Base-by-base conservation (phyloP, 2,113 vertebrate species). In the Tragelaphus imberbis region DNA sequence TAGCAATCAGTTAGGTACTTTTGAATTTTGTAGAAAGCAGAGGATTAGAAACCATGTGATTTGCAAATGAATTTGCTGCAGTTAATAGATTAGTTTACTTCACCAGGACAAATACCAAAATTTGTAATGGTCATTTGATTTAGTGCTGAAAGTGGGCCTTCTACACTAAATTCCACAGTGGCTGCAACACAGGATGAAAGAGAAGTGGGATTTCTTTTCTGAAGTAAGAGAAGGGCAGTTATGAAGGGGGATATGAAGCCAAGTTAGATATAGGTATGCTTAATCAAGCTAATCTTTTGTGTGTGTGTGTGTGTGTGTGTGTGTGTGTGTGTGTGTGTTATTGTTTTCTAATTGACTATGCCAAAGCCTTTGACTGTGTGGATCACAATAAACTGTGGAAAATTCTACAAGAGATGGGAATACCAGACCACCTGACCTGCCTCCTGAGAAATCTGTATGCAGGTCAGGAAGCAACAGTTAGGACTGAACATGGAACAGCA, bases 11-110 rank as follows among this genome's bases (percentile, higher is more conserved):
- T 92, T 96, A 97, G 36, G 75, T 88, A 53, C 28, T 90, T 30
- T 91, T 95, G 88, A 92, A 81, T 88, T 95, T 93, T 23, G 2
- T 82, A 94, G 75, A 97, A 92, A 98, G 82, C 28, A 68, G 94
- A 91, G 19, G 81, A 89, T 91, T 89, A 93, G 68, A 93, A 92
- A 55, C 19, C 51, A 94, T 88, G 47, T 94, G 53, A 95, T 33
- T 91, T 95, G 36, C 80, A 94, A 88, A 93, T 88, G 40, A 19
- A 81, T 96, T 94, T 94, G 58, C 19, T 88, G 59, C 75, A 84
- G 30, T 84, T 92, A 80, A 79, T 88, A 94, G 81, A 51, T 51
- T 90, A 77, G 82, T 80, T 90, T 88, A 75, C 36, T 84, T 96
- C 36, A 68, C 92, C 17, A 14, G 30, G 33, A 84, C 12, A 61